These are phyloP conservation scores for Sciurus vulgaris DNA, from an alignment of 2,797 vertebrate genomes.

Conservation along the genomic window DNA sequence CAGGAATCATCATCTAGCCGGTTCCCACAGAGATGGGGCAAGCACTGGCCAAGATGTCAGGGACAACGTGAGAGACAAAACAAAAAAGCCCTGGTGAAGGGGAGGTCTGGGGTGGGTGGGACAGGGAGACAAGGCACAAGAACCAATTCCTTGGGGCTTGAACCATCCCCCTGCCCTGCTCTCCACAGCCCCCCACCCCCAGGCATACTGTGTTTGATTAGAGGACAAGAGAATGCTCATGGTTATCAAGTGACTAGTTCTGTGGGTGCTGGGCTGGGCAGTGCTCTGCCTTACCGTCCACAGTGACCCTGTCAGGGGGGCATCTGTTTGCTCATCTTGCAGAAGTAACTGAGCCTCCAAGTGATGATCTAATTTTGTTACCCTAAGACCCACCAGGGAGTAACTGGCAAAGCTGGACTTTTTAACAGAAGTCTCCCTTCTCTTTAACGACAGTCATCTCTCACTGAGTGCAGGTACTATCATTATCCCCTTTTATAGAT, in stretches of 20 bases:
- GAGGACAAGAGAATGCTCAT: neutral
- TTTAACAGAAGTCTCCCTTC: neutral
- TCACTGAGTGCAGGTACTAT: neutral
- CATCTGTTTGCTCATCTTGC: neutral
- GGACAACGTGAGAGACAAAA: conserved; percentile 89
- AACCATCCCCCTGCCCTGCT: neutral
- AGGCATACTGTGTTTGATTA: rapidly evolving
- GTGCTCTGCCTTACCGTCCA: no score
- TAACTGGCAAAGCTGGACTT: neutral
- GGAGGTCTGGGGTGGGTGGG: neutral
- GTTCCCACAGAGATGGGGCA: conserved; percentile 74
- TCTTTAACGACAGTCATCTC: neutral
- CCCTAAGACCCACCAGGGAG: neutral
- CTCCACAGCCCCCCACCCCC: neutral
- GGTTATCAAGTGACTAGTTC: neutral
- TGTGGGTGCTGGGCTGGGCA: neutral
- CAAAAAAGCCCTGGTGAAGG: conserved; percentile 78
- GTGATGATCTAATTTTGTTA: neutral
- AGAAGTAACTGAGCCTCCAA: neutral
- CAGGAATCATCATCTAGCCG: conserved; percentile 81
- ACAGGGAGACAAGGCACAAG: rapidly evolving
- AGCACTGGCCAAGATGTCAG: conserved; percentile 83
- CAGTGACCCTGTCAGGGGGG: neutral
- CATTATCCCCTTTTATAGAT: neutral
- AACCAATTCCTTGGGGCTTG: neutral